These are phyloP conservation scores for Monochamus saltuarius DNA, from an alignment of 1,140 invertebrate genomes.

Conservation along the genomic window DNA sequence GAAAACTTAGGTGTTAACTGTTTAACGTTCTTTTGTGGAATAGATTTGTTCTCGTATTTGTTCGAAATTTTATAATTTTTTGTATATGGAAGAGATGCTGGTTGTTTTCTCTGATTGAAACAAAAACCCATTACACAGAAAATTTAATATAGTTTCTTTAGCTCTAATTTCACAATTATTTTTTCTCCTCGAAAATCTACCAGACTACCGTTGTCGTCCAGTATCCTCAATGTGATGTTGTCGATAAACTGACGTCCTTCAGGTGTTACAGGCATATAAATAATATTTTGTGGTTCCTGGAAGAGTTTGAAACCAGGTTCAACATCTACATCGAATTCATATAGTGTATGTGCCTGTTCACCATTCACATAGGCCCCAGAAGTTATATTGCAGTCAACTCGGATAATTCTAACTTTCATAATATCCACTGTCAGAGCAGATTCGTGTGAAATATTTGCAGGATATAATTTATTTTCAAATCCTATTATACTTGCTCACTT, in stretches of 20 bases:
- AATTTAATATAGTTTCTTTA: slow-evolving; percentile 6
- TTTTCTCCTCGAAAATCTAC: slow-evolving; percentile 7
- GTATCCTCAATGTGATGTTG: slow-evolving; percentile 10
- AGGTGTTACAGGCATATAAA: slow-evolving; percentile 17
- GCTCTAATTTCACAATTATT: slow-evolving; percentile 11
- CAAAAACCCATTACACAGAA: too few species aligned
- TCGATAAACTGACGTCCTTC: slow-evolving; percentile 12
- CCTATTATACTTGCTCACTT: neutral
- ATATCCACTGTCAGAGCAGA: slow-evolving; percentile 14
- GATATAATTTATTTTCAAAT: slow-evolving; percentile 8
- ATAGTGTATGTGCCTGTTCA: slow-evolving; percentile 13
- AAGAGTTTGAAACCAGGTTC: slow-evolving; percentile 16
- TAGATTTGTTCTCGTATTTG: too few species aligned
- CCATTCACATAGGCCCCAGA: slow-evolving; percentile 16
- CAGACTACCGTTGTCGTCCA: neutral
- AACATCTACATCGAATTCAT: slow-evolving; percentile 15
- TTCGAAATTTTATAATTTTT: too few species aligned
- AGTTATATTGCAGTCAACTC: slow-evolving; percentile 16
- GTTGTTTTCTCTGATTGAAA: too few species aligned
- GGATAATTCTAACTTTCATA: slow-evolving; percentile 21
- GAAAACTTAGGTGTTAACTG: too few species aligned
- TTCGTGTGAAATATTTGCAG: slow-evolving; percentile 8
- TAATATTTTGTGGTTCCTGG: slow-evolving; percentile 19
- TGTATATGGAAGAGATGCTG: too few species aligned
- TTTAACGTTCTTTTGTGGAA: too few species aligned